These are phyloP conservation scores for Panopea generosa DNA, from an alignment of 2,888 invertebrate species.

Conservation along the genomic window DNA sequence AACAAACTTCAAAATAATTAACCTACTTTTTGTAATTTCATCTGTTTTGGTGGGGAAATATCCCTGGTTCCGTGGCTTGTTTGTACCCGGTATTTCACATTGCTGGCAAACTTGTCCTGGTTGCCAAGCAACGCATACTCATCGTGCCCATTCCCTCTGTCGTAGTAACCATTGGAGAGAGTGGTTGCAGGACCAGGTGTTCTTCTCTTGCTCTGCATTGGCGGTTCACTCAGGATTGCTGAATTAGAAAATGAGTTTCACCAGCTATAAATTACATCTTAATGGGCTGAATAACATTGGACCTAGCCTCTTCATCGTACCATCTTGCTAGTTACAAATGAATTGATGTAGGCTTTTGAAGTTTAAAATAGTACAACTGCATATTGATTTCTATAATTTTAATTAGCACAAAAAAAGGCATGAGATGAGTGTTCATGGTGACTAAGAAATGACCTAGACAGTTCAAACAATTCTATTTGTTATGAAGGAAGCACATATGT, in stretches of 20 bases:
- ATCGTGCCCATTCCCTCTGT: constrained; percentile 39
- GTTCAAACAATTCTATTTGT: no score
- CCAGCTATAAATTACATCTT: constrained; percentile 52
- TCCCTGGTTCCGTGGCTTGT: constrained; percentile 45
- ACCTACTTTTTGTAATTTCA: constrained; percentile 56
- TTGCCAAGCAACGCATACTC: constrained; percentile 82
- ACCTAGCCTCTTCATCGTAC: neutral
- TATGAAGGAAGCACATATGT: no score
- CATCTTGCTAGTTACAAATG: neutral
- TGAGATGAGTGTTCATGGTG: no score
- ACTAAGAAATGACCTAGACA: no score
- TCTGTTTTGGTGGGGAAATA: constrained; percentile 73
- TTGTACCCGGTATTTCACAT: constrained; percentile 76
- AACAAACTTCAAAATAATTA: no score
- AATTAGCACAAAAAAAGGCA: no score
- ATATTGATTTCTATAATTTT: no score
- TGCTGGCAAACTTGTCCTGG: constrained; percentile 81
- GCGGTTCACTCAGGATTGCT: constrained; percentile 76
- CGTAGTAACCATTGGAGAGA: constrained; percentile 70
- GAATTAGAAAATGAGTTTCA: no score
- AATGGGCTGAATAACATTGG: neutral
- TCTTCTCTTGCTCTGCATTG: constrained; percentile 80
- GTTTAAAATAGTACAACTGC: no score
- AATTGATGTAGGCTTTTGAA: neutral
- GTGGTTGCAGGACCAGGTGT: constrained; percentile 72